A percentile compares a stretch with the other conserved stretches of the same genome.
These are phyloP conservation scores for Aphelocoma coerulescens DNA, from an alignment of 2,113 vertebrate species.

Conservation along the genomic window DNA sequence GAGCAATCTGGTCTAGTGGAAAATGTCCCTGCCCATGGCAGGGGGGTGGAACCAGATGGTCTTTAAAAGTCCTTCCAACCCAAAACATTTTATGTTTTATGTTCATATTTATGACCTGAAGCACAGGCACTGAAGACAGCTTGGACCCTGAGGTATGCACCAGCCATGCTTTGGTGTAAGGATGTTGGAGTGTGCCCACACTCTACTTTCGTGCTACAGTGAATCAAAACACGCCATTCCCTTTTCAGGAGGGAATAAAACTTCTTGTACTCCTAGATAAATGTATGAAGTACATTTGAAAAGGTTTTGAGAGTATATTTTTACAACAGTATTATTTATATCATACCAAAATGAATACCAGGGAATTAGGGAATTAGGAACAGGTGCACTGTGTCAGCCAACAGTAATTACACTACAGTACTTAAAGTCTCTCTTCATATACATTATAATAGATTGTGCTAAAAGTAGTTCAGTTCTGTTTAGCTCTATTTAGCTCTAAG, in stretches of 20 bases:
- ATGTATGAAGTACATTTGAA: neutral
- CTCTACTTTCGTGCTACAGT: neutral
- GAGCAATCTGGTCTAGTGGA: neutral
- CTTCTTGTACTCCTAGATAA: neutral
- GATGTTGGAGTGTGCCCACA: fast-evolving
- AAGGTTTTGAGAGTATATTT: neutral
- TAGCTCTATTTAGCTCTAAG: neutral
- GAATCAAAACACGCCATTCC: neutral
- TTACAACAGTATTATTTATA: neutral
- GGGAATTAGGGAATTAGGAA: neutral
- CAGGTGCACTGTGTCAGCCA: neutral
- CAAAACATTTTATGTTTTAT: neutral
- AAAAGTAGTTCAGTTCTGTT: neutral
- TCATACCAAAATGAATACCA: neutral
- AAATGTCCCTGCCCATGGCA: neutral
- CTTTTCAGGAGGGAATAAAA: neutral
- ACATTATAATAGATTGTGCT: neutral
- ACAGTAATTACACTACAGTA: neutral
- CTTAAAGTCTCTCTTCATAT: neutral
- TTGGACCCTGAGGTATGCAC: neutral
- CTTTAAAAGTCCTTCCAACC: neutral
- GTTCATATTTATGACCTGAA: neutral
- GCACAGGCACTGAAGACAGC: neutral
- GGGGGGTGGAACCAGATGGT: neutral
- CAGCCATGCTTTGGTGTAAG: neutral